These are phyloP conservation scores for Coremacera marginata DNA, from an alignment of 2,888 invertebrate genomes.

Conservation along the genomic window DNA sequence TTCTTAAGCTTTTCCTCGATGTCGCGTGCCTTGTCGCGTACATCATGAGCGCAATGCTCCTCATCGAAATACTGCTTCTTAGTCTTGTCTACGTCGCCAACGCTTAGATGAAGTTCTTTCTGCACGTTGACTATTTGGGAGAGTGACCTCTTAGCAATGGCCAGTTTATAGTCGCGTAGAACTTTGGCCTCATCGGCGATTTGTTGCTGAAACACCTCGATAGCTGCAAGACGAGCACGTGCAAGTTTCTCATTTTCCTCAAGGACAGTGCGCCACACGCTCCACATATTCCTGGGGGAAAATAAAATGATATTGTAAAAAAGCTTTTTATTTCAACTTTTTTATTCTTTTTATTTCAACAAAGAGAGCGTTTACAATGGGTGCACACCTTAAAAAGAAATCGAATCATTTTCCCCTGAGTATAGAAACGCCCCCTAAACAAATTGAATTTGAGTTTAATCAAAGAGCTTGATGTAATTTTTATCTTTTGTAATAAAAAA, in stretches of 20 bases:
- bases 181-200: conserved; percentile 94
- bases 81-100: conserved; percentile 91
- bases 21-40: conserved; percentile 93
- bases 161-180: conserved; percentile 85
- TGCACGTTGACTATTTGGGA: conserved; percentile 88
- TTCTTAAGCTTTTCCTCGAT: conserved; percentile 97
- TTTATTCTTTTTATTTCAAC: too few relatives aligned
- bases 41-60: conserved; percentile 95
- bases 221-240: conserved; percentile 89
- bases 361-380: not conserved
- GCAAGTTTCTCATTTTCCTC: conserved; percentile 96
- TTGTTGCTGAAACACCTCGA: conserved; percentile 94
- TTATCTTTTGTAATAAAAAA: too few relatives aligned
- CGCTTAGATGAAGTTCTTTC: conserved; percentile 88
- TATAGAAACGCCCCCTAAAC: too few relatives aligned
- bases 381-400: too few relatives aligned
- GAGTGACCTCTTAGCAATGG: conserved; percentile 84
- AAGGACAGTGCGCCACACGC: conserved; percentile 95
- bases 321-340: too few relatives aligned
- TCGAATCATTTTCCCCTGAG: too few relatives aligned
- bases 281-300: conserved; percentile 90
- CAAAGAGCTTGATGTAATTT: too few relatives aligned
- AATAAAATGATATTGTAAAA: not conserved
- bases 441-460: too few relatives aligned
- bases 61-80: conserved; percentile 96